Base-by-base conservation (phyloP, 2,113 vertebrate species). In the Hippocampus mohnikei region DNA sequence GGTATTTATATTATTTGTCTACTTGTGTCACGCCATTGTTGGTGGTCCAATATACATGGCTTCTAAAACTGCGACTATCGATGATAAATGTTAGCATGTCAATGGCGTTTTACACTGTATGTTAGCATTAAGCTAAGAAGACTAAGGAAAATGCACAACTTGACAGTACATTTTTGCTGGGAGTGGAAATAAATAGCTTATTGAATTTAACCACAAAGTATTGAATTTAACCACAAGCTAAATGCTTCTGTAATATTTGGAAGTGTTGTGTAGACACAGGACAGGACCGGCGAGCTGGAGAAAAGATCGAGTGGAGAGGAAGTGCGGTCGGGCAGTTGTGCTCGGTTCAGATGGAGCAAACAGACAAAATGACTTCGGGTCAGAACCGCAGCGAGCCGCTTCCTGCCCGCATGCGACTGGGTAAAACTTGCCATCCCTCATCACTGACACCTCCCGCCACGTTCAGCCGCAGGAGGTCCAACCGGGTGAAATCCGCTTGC, bases 391-490 rank as follows among this genome's bases (percentile, higher is more conserved):
- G 81, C 84, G 66, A 80, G 81, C 84, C 67, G 76, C 81, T 89
- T 86, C 89, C 86, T 87, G 75, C 72, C 77, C 71, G 3, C 61
- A 77, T 63, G 77, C 79, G 74, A 70, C 60, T 0, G 52, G 65
- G 75, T 74, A 21, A 37, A 58, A 46, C 73, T 74, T 70, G 79
- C 81, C 86, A 78, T 89, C 84, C 76, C 82, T 88, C 87, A 85
- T 81, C 74, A 75, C 80, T 83, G 86, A 88, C 86, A 88, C 72
- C 56, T 82, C 83, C 80, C 83, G 84, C 87, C 85, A 88, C 88
- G 87, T 89, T 86, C 86, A 86, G 74, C 73, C 73, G 81, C 70
- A 78, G 71, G 83, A 84, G 85, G 83, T 85, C 79, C 78, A 42
- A 73, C 80, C 11, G 11, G 61, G 37, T 82, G 80, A 80, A 88